These are phyloP conservation scores for Tangara arthus DNA, from an alignment of 2,797 vertebrate species.

Conservation along the genomic window DNA sequence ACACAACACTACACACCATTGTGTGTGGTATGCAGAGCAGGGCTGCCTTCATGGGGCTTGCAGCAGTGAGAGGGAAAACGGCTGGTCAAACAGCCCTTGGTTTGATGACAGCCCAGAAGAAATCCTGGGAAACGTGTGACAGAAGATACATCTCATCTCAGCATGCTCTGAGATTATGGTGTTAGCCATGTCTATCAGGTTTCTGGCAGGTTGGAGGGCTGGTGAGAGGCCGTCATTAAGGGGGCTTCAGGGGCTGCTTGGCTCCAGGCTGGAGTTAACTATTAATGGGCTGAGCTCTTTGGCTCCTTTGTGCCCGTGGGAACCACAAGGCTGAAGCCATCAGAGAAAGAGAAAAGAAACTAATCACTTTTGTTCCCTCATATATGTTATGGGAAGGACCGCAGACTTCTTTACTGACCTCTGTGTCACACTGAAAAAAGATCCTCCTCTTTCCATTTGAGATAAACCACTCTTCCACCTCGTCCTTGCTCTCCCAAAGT, in stretches of 20 bases:
- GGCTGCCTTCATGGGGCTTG: not conserved
- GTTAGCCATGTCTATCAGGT: slow-evolving; percentile 21
- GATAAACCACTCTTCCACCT: slow-evolving; percentile 28
- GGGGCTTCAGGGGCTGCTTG: slow-evolving; percentile 24
- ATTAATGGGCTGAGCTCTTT: slow-evolving; percentile 61
- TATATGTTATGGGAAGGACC: slow-evolving; percentile 14
- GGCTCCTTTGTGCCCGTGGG: slow-evolving; percentile 51
- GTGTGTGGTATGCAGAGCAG: not conserved
- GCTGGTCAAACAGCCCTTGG: not conserved
- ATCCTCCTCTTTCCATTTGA: slow-evolving; percentile 16
- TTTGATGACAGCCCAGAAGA: not conserved
- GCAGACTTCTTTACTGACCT: slow-evolving; percentile 62
- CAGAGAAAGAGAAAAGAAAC: slow-evolving; percentile 55
- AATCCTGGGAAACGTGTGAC: not conserved
- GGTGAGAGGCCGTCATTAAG: not conserved
- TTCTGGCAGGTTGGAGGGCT: not conserved
- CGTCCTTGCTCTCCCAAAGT: not conserved
- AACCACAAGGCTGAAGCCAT: slow-evolving; percentile 16
- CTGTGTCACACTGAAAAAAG: slow-evolving; percentile 40
- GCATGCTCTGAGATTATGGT: not conserved
- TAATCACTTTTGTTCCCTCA: slow-evolving; percentile 54
- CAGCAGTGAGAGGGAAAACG: not conserved
- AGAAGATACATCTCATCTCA: slow-evolving; percentile 10
- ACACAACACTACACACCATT: rapidly evolving
- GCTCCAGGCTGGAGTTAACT: slow-evolving; percentile 58